Percentiles rank a stretch among this genome's conserved stretches.
Evolutionary conservation across 2,113 vertebrate genomes (phyloP).

Genomic region (Brachyhypopomus occidentalis): DNA sequence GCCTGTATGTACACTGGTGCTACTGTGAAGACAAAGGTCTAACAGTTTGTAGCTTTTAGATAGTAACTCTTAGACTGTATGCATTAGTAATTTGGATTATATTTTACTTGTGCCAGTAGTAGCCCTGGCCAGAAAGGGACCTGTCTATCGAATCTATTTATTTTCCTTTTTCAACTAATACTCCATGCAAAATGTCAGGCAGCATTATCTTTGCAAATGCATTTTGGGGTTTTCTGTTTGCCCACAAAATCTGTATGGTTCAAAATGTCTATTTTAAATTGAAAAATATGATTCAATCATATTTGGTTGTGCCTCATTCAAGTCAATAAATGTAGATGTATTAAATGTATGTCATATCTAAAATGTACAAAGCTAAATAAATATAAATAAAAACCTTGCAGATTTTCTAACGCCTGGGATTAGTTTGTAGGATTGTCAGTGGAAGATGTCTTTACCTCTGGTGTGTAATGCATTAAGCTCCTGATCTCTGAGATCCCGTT

Average conservation of each 20-base stretch:
- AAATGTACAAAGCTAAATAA: conserved; percentile 84
- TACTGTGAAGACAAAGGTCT: conserved; percentile 73
- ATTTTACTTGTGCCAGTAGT: conserved; percentile 45
- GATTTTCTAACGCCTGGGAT: conserved; percentile 78
- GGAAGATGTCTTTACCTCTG: conserved; percentile 58
- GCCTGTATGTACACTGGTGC: conserved; percentile 81
- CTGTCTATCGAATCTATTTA: conserved; percentile 56
- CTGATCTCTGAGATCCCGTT: background rate
- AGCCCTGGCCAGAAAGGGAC: conserved; percentile 48
- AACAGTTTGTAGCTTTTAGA: conserved; percentile 50
- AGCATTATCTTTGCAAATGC: conserved; percentile 53
- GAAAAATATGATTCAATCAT: conserved; percentile 61
- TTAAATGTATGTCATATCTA: conserved; percentile 83
- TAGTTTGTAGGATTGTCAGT: conserved; percentile 50
- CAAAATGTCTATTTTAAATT: conserved; percentile 56
- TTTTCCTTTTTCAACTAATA: conserved; percentile 43
- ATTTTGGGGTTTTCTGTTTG: conserved; percentile 45
- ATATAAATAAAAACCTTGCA: conserved; percentile 88
- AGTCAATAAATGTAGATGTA: conserved; percentile 79
- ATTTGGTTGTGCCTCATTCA: conserved; percentile 72
- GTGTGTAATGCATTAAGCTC: background rate
- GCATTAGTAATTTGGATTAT: conserved; percentile 47
- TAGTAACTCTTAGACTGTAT: conserved; percentile 26
- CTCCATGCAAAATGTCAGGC: conserved; percentile 57
- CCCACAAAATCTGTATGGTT: conserved; percentile 50